A percentile compares a stretch with the other conserved stretches of the same genome.
These are phyloP conservation scores for Shinisaurus crocodilurus DNA, from an alignment of 2,113 vertebrate species.

Conservation along the genomic window DNA sequence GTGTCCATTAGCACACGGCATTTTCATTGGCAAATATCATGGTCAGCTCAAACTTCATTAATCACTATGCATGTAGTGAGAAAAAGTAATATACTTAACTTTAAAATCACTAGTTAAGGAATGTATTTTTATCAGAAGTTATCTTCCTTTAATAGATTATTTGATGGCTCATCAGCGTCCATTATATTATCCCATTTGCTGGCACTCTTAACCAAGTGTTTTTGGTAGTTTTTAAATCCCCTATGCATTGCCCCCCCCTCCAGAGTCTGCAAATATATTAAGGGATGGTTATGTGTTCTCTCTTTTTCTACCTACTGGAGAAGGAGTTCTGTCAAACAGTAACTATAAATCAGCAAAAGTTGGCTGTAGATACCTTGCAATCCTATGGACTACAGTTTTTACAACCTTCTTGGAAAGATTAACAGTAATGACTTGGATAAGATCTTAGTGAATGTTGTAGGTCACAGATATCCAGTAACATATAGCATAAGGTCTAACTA, in stretches of 20 bases:
- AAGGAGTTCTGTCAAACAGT: background rate
- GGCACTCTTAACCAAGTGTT: background rate
- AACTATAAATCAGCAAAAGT: background rate
- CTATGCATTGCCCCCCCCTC: background rate
- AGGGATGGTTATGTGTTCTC: background rate
- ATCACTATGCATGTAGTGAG: background rate
- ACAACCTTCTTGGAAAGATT: background rate
- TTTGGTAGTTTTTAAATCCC: background rate
- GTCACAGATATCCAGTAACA: background rate
- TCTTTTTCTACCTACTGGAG: background rate
- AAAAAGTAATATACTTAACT: background rate
- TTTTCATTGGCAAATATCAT: background rate
- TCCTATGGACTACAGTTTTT: background rate
- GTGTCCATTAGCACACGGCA: background rate
- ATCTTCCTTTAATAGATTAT: background rate
- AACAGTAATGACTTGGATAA: background rate
- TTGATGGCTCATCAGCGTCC: background rate
- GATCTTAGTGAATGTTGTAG: background rate
- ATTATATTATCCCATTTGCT: background rate
- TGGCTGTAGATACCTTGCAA: background rate
- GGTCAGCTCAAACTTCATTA: background rate
- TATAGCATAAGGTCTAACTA: background rate
- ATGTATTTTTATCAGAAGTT: background rate
- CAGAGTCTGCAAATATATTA: background rate
- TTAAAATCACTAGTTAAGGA: background rate